Conservation (phyloP, 2,113 vertebrate species). For the Syrmaticus mikado region DNA sequence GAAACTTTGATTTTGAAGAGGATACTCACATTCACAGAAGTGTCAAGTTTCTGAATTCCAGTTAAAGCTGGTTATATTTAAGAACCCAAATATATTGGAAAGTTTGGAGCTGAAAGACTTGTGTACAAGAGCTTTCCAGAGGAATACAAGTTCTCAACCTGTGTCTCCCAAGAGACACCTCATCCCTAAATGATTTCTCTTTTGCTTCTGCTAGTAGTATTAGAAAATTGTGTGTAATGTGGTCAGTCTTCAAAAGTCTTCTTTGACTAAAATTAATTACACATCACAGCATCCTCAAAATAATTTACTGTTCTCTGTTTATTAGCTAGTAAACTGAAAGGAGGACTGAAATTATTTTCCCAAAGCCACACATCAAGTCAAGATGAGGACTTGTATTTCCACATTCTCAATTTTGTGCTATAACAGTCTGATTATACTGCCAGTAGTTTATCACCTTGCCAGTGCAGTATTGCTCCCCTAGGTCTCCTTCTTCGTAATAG, state of each 20-base stretch:
- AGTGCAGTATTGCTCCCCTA: conserved; percentile 15
- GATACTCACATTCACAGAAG: neutral
- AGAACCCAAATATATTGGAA: neutral
- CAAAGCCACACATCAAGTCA: conserved; percentile 16
- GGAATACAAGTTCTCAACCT: neutral
- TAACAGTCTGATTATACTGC: conserved; percentile 49
- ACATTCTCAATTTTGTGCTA: conserved; percentile 33
- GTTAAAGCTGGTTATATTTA: neutral
- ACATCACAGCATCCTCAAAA: neutral
- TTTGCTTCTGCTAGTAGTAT: neutral
- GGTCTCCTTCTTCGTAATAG: conserved; percentile 40
- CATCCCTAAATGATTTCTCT: neutral
- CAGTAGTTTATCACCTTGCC: conserved; percentile 31
- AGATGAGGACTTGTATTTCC: conserved; percentile 46
- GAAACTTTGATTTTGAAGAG: neutral
- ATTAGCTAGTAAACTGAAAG: conserved; percentile 44
- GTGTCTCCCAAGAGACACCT: neutral
- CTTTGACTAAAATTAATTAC: conserved; percentile 47
- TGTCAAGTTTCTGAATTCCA: neutral
- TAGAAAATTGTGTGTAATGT: conserved; percentile 20
- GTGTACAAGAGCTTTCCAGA: neutral
- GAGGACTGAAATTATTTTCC: conserved; percentile 45
- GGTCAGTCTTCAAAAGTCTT: conserved; percentile 31
- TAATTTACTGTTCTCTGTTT: conserved; percentile 43
- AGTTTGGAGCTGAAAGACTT: neutral